Percentiles rank a stretch among this genome's conserved stretches.
Conservation (phyloP, 2,888 invertebrate species). For the Sesia bembeciformis region DNA sequence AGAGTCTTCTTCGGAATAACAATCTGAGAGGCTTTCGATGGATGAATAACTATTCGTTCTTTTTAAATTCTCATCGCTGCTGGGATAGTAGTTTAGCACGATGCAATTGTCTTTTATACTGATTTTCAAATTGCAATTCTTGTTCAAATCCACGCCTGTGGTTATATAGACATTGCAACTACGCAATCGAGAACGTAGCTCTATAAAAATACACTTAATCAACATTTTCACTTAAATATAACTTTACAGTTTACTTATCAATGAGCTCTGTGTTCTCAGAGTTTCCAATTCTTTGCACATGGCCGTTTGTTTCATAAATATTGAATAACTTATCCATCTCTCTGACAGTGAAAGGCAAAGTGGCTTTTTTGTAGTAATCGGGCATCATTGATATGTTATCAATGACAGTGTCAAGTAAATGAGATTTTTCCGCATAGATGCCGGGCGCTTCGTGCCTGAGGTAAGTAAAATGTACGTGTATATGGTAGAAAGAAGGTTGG, state of each 20-base stretch:
- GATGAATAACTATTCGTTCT: constrained; percentile 61
- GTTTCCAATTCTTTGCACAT: constrained; percentile 54
- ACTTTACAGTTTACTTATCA: constrained; percentile 36
- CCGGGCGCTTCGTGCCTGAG: constrained; percentile 87
- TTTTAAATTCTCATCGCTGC: constrained; percentile 22
- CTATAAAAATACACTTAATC: constrained; percentile 70
- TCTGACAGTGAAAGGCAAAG: constrained; percentile 85
- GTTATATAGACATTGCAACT: constrained; percentile 76
- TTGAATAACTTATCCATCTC: constrained; percentile 84
- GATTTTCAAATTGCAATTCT: constrained; percentile 59
- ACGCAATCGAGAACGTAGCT: constrained; percentile 73
- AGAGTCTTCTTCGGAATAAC: constrained; percentile 52
- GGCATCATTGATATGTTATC: constrained; percentile 88
- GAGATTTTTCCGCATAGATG: constrained; percentile 88
- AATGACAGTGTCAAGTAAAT: constrained; percentile 91
- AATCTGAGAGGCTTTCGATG: constrained; percentile 61
- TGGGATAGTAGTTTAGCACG: constrained; percentile 53
- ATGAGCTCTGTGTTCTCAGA: constrained; percentile 30
- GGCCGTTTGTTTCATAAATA: constrained; percentile 75
- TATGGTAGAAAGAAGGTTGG: constrained; percentile 97
- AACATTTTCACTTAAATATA: constrained; percentile 44
- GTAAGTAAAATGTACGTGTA: constrained; percentile 94
- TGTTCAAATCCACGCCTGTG: constrained; percentile 53
- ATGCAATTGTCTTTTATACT: constrained; percentile 62
- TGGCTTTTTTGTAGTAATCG: constrained; percentile 88